phyloP scores from a whole-genome alignment of 2,797 vertebrate species.

The Macroramphosus scolopax region DNA sequence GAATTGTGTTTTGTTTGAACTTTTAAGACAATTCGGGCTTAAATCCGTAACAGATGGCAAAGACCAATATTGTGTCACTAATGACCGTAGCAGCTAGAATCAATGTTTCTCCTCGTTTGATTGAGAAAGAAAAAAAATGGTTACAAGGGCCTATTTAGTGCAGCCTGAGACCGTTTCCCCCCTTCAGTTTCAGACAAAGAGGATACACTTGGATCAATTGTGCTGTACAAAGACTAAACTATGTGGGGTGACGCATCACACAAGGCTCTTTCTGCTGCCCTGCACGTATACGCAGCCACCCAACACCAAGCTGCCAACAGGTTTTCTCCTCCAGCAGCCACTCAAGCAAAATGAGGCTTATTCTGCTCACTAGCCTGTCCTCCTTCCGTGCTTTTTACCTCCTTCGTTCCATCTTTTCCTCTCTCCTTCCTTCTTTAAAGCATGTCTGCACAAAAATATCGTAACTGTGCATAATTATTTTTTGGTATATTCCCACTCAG shows the following conservation, averaged over 20 bases:
- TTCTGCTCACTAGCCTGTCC: constrained; percentile 22
- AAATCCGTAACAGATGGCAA: constrained; percentile 55
- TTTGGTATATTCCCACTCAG: constrained; percentile 54
- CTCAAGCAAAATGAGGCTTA: constrained; percentile 66
- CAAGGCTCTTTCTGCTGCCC: constrained; percentile 71
- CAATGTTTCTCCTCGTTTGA: constrained; percentile 54
- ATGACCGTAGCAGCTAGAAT: constrained; percentile 50
- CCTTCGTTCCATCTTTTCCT: not conserved
- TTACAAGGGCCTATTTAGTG: constrained; percentile 70
- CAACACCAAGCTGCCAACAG: constrained; percentile 72
- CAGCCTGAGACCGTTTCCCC: constrained; percentile 56
- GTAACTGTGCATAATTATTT: constrained; percentile 38
- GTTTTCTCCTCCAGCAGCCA: constrained; percentile 68
- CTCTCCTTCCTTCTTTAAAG: constrained; percentile 43
- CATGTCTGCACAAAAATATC: constrained; percentile 30
- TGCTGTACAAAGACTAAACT: constrained; percentile 74
- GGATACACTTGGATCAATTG: constrained; percentile 76
- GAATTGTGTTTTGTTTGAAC: not conserved
- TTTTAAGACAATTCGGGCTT: constrained; percentile 33
- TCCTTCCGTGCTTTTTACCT: constrained; percentile 1
- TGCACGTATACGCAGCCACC: constrained; percentile 68
- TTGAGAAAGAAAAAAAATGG: constrained; percentile 51
- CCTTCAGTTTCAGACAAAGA: constrained; percentile 68
- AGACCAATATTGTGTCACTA: constrained; percentile 52
- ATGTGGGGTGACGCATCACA: constrained; percentile 73